These are phyloP conservation scores for Drosophila planitibia DNA, from an alignment of 2,888 invertebrate genomes.

Conservation along the genomic window DNA sequence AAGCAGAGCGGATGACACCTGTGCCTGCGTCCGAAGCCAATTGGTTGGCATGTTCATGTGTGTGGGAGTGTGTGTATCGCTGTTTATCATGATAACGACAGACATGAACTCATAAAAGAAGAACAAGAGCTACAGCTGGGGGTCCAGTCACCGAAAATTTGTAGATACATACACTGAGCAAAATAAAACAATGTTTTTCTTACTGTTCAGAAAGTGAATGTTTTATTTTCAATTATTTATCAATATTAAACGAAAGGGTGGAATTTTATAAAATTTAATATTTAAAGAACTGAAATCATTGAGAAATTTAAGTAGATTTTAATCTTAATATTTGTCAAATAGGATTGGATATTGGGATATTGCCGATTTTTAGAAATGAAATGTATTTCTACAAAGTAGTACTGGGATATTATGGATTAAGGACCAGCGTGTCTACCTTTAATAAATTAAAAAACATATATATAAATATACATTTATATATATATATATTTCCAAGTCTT, in stretches of 20 bases:
- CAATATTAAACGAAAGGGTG: background rate
- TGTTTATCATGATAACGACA: slow-evolving; percentile 75
- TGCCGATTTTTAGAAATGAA: background rate
- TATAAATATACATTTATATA: background rate
- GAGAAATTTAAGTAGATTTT: background rate
- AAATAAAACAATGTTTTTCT: background rate
- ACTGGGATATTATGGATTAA: background rate
- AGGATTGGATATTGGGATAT: no score
- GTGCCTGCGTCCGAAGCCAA: slow-evolving; percentile 32
- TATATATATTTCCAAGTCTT: background rate
- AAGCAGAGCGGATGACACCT: slow-evolving; percentile 77
- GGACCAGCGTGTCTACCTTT: background rate
- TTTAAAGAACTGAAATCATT: background rate
- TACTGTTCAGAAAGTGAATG: background rate
- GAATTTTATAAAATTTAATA: rapidly evolving
- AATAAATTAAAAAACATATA: background rate
- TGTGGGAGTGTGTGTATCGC: slow-evolving; percentile 16
- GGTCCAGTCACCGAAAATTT: slow-evolving; percentile 40
- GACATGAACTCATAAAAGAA: slow-evolving; percentile 35
- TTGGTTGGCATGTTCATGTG: background rate
- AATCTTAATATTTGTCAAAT: background rate
- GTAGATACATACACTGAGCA: slow-evolving; percentile 26
- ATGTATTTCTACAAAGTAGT: background rate
- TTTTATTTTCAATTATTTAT: background rate
- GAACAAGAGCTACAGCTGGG: slow-evolving; percentile 13